Evolutionary conservation across 1,140 invertebrate species (phyloP).

Genomic region (Mycetomoellerius zeteki): DNA sequence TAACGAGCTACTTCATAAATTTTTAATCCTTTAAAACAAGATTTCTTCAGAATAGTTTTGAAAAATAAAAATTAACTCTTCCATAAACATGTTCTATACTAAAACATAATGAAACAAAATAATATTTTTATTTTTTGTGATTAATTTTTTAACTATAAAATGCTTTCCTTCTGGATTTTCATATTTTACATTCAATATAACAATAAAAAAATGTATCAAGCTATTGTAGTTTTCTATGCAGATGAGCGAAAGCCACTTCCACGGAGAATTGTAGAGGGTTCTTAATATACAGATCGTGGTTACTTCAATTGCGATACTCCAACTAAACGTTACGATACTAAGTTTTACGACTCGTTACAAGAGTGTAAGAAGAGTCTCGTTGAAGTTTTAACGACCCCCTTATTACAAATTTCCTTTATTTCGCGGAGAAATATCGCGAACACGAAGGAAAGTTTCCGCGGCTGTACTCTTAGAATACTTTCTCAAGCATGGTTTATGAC

Average conservation of each 20-base stretch:
- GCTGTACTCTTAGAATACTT: constrained; percentile 41
- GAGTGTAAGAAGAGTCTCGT: constrained; percentile 57
- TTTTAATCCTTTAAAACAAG: neutral
- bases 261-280: constrained; percentile 29
- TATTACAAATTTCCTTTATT: constrained; percentile 65
- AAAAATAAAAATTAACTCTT: neutral
- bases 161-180: neutral
- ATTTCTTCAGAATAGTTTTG: neutral
- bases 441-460: constrained; percentile 39
- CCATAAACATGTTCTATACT: neutral
- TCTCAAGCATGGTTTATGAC: constrained; percentile 31
- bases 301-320: constrained; percentile 50
- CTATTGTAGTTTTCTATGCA: neutral
- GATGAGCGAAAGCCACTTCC: constrained; percentile 13
- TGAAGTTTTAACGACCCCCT: constrained; percentile 62
- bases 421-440: constrained; percentile 59
- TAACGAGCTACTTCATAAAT: neutral
- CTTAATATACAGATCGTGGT: constrained; percentile 60
- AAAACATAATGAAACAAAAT: neutral
- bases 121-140: constrained; percentile 1
- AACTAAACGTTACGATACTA: constrained; percentile 59
- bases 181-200: neutral
- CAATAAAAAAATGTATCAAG: neutral
- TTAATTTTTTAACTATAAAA: neutral
- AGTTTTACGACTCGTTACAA: constrained; percentile 60